Conservation (phyloP, 2,797 vertebrate species). For the Protonibea diacanthus region DNA sequence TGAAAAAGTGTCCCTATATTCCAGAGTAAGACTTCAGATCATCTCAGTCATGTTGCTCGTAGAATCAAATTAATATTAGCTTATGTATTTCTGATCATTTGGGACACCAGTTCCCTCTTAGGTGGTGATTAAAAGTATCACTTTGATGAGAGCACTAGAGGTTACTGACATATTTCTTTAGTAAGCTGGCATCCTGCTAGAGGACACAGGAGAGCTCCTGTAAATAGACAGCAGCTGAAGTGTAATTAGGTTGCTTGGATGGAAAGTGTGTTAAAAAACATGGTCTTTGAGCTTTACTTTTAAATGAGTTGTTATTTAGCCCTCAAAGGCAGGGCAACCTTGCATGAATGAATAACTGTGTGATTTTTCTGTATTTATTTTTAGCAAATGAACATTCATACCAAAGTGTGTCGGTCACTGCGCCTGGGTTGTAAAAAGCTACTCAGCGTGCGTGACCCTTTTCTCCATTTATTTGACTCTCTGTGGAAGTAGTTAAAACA, state of each 20-base stretch:
- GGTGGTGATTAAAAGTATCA: constrained; percentile 8
- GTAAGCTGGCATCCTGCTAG: background rate
- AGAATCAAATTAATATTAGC: background rate
- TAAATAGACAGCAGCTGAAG: constrained; percentile 29
- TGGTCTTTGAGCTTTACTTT: background rate
- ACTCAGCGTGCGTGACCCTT: background rate
- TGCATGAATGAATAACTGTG: background rate
- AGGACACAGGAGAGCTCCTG: constrained; percentile 6
- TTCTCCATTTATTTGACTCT: constrained; percentile 29
- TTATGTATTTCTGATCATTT: constrained; percentile 3
- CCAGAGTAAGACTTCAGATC: background rate
- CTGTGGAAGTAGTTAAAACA: constrained; percentile 15
- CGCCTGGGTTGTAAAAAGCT: background rate
- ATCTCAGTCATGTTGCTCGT: background rate
- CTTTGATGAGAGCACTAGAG: constrained; percentile 1
- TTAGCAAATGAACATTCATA: too few species aligned
- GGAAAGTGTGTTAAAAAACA: constrained; percentile 28
- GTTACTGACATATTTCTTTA: constrained; percentile 20
- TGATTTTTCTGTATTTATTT: background rate
- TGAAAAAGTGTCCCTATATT: background rate
- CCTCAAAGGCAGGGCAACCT: background rate
- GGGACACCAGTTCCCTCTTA: background rate
- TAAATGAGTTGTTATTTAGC: constrained; percentile 1
- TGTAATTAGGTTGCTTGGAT: constrained; percentile 4
- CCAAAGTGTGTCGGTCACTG: background rate